Evolutionary conservation across 35 echinoderm and acorn worm genomes (phyloP).

Genomic region (Holothuria glaberrima): DNA sequence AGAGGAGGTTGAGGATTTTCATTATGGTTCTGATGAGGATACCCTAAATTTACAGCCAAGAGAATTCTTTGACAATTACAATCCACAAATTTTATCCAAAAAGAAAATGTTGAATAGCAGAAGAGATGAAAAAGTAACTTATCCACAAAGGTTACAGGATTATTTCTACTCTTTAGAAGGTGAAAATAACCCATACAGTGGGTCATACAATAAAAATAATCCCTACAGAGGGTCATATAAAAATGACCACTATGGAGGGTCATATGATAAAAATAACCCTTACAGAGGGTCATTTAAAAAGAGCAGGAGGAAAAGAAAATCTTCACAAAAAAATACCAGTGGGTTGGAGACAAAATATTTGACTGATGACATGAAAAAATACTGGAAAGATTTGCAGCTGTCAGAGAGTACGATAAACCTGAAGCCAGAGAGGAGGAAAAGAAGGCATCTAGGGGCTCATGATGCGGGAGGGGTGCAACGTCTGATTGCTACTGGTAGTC

Average conservation of each 20-base stretch:
- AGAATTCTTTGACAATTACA: neutral
- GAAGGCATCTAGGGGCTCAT: constrained; percentile 78
- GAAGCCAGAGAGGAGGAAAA: constrained; percentile 11
- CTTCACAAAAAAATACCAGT: too few species aligned
- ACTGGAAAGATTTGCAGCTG: neutral
- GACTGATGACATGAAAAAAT: neutral
- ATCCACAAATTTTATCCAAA: neutral
- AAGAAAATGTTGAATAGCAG: neutral
- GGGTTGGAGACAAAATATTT: too few species aligned
- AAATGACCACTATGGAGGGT: neutral
- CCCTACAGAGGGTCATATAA: neutral
- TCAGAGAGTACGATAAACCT: neutral
- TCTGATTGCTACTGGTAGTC: constrained; percentile 76
- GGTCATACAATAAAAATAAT: neutral
- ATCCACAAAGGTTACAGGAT: neutral
- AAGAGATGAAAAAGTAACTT: neutral
- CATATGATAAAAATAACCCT: neutral
- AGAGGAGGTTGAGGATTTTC: neutral
- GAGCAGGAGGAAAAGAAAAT: neutral
- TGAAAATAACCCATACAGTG: neutral
- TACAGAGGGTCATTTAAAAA: neutral
- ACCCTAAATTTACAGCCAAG: neutral
- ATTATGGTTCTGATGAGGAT: neutral
- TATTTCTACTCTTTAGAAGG: neutral
- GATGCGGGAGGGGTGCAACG: constrained; percentile 84